phyloP scores from a whole-genome alignment of 2,113 vertebrate species.

The Trinectes maculatus region DNA sequence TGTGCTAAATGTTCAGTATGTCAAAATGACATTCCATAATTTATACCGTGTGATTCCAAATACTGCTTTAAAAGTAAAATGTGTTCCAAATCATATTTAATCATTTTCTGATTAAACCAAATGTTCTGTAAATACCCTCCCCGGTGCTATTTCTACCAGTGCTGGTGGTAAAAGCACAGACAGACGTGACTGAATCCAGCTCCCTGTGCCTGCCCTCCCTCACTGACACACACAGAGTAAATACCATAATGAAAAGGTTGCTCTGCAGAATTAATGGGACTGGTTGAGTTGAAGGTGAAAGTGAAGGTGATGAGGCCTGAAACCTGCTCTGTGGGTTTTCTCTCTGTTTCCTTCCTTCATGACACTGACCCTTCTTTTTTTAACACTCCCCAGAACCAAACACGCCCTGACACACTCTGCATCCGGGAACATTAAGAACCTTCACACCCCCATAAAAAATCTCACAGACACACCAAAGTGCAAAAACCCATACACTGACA shows the following conservation, averaged over 20 bases:
- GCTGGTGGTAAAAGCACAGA: too few relatives aligned
- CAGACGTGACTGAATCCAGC: too few relatives aligned
- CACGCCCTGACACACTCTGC: conserved; percentile 22
- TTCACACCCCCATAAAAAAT: conserved; percentile 10
- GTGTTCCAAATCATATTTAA: too few relatives aligned
- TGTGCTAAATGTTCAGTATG: too few relatives aligned
- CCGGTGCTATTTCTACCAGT: too few relatives aligned
- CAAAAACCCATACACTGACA: conserved; percentile 8
- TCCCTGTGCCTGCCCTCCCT: too few relatives aligned
- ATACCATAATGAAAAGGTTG: background rate
- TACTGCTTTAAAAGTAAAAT: too few relatives aligned
- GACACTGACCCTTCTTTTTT: conserved; percentile 5
- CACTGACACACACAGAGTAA: background rate
- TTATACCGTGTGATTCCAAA: too few relatives aligned
- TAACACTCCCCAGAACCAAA: conserved; percentile 20
- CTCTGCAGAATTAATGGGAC: background rate
- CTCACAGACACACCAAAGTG: background rate
- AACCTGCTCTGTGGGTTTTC: conserved; percentile 34
- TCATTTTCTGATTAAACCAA: too few relatives aligned
- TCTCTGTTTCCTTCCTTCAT: conserved; percentile 12
- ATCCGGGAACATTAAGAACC: conserved; percentile 31
- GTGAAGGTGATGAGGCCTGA: conserved; percentile 49
- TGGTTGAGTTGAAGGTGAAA: conserved; percentile 48
- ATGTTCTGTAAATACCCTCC: too few relatives aligned
- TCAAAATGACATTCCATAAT: too few relatives aligned